phyloP scores from a whole-genome alignment of 2,797 vertebrate species.

The Hoplostethus atlanticus region DNA sequence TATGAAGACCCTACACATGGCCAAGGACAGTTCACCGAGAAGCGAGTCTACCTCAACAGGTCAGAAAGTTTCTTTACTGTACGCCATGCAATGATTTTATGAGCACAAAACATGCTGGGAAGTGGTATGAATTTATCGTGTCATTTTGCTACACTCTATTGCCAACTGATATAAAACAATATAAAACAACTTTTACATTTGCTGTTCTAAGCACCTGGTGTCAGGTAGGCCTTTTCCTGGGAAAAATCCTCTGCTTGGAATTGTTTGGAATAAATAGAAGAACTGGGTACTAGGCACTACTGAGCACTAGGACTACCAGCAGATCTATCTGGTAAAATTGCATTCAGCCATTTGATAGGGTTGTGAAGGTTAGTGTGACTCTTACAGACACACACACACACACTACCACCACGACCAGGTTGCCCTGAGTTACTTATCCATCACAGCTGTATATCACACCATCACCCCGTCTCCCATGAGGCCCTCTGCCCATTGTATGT shows the following conservation, averaged over 20 bases:
- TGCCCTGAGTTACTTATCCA: background rate
- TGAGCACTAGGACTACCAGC: background rate
- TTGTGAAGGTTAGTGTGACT: too few species aligned
- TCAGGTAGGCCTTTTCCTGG: too few species aligned
- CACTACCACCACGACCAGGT: background rate
- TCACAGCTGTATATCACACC: background rate
- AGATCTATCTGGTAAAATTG: background rate
- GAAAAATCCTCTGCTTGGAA: too few species aligned
- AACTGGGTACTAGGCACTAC: too few species aligned
- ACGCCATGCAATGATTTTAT: too few species aligned
- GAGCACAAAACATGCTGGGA: too few species aligned
- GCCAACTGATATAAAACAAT: too few species aligned
- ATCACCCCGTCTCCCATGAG: background rate
- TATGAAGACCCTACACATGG: slow-evolving; percentile 94
- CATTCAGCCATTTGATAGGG: background rate
- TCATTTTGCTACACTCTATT: too few species aligned
- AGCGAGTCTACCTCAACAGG: slow-evolving; percentile 98
- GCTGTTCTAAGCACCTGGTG: too few species aligned
- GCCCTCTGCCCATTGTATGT: background rate
- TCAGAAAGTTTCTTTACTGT: slow-evolving; percentile 62
- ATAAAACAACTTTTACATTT: too few species aligned
- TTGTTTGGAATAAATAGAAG: too few species aligned
- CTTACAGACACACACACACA: background rate
- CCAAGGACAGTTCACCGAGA: slow-evolving; percentile 95
- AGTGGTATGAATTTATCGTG: too few species aligned